phyloP scores from a whole-genome alignment of 1,140 invertebrate species.

The Bombus consobrinus region DNA sequence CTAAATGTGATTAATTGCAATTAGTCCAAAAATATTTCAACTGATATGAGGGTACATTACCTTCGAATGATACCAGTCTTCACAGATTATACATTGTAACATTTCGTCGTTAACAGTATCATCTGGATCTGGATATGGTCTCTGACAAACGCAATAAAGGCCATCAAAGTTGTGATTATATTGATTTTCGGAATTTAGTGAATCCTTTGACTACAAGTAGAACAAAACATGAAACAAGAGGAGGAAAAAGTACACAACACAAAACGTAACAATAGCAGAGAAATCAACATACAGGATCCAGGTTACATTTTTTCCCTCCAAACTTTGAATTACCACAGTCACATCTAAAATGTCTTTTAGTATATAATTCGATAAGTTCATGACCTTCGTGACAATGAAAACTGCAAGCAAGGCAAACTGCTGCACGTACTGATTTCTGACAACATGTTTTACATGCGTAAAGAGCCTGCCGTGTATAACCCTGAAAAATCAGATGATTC shows the following conservation, averaged over 20 bases:
- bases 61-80: slow-evolving; percentile 97
- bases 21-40: background rate
- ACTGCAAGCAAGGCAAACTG: slow-evolving; percentile 97
- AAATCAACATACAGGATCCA: slow-evolving; percentile 84
- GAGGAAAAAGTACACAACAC: background rate
- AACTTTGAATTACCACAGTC: slow-evolving; percentile 98
- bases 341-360: slow-evolving; percentile 97
- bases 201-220: slow-evolving; percentile 83
- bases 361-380: slow-evolving; percentile 97
- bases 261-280: background rate
- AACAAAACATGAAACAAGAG: slow-evolving; percentile 9
- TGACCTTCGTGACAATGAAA: slow-evolving; percentile 98
- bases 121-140: slow-evolving; percentile 97
- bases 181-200: slow-evolving; percentile 89
- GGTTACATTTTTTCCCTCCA: slow-evolving; percentile 87
- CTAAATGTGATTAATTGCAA: slow-evolving; percentile 72
- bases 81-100: slow-evolving; percentile 98
- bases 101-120: slow-evolving; percentile 93
- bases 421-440: slow-evolving; percentile 87
- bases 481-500: slow-evolving; percentile 83
- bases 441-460: slow-evolving; percentile 97
- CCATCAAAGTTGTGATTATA: slow-evolving; percentile 98
- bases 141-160: slow-evolving; percentile 95
- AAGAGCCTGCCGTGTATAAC: slow-evolving; percentile 96
- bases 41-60: slow-evolving; percentile 67